These are phyloP conservation scores for Drosophila greeni DNA, from an alignment of 2,888 invertebrate species.

Conservation along the genomic window DNA sequence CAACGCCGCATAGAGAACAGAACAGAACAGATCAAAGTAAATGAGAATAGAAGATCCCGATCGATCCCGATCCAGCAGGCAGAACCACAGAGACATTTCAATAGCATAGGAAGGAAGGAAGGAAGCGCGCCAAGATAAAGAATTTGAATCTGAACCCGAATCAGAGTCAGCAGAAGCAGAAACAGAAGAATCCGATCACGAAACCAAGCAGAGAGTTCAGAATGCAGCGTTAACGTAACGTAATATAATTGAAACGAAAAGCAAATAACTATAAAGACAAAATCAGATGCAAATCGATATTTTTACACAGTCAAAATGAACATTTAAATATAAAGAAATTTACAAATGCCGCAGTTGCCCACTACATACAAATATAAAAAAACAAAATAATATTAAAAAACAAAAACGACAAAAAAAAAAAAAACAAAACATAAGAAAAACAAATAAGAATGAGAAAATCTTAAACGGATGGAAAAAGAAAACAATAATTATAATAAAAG, in stretches of 20 bases:
- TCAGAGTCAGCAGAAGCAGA: background rate
- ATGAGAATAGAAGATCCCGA: slow-evolving; percentile 21
- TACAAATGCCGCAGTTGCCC: slow-evolving; percentile 75
- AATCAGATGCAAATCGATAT: slow-evolving; percentile 64
- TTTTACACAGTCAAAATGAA: slow-evolving; percentile 68
- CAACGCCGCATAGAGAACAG: slow-evolving; percentile 25
- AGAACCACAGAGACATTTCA: slow-evolving; percentile 39
- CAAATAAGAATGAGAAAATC: slow-evolving; percentile 15
- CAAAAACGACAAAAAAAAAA: slow-evolving; percentile 40
- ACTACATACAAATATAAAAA: slow-evolving; percentile 55
- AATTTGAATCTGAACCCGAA: slow-evolving; percentile 17
- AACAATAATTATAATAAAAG: slow-evolving; percentile 73
- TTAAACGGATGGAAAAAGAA: slow-evolving; percentile 7
- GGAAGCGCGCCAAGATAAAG: slow-evolving; percentile 27
- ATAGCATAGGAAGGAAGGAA: slow-evolving; percentile 27
- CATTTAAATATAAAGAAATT: slow-evolving; percentile 68
- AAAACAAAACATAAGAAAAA: slow-evolving; percentile 11
- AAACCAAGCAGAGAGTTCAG: slow-evolving; percentile 29
- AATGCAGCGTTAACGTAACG: slow-evolving; percentile 40
- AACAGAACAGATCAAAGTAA: slow-evolving; percentile 31
- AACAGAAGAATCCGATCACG: slow-evolving; percentile 4
- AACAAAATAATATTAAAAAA: slow-evolving; percentile 18
- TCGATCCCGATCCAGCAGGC: slow-evolving; percentile 26
- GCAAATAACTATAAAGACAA: slow-evolving; percentile 53
- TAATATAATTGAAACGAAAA: slow-evolving; percentile 44